Evolutionary conservation across 2,888 invertebrate species (phyloP).

Genomic region (Athetis lepigone): DNA sequence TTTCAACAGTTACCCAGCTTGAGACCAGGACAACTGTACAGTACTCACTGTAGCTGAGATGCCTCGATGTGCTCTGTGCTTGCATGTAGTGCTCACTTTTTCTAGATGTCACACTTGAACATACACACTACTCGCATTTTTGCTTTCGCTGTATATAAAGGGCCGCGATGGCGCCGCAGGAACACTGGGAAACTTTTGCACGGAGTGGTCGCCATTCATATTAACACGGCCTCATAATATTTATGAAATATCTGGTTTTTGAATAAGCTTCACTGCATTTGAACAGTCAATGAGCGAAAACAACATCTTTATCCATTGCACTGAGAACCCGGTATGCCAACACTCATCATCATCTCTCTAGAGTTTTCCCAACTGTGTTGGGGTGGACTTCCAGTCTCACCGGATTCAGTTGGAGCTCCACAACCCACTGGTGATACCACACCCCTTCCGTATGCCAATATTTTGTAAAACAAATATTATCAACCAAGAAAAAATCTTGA

Average conservation of each 20-base stretch:
- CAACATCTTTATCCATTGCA: too few species aligned
- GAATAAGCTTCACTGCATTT: slow-evolving; percentile 19
- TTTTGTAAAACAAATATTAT: too few species aligned
- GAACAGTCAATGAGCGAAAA: background rate
- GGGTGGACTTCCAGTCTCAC: too few species aligned
- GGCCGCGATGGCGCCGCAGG: background rate
- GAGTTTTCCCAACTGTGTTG: too few species aligned
- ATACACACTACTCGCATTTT: slow-evolving; percentile 11
- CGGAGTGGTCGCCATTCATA: background rate
- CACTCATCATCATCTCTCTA: too few species aligned
- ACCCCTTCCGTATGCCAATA: too few species aligned
- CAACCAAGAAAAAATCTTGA: too few species aligned
- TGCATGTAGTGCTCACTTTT: background rate
- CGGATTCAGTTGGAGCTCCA: too few species aligned
- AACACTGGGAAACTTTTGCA: background rate
- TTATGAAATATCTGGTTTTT: slow-evolving; percentile 11
- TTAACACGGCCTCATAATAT: slow-evolving; percentile 28
- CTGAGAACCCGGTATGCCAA: too few species aligned
- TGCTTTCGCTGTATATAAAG: slow-evolving; percentile 44
- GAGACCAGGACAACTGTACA: too few species aligned
- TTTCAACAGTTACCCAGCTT: too few species aligned
- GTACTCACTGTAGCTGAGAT: background rate
- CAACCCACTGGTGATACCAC: too few species aligned
- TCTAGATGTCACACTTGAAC: background rate
- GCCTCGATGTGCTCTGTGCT: slow-evolving; percentile 1